Evolutionary conservation across 2,888 invertebrate genomes (phyloP), one percentile per base, ranked within the genome.

Genomic region (Drosophila nr. perissopoda): DNA sequence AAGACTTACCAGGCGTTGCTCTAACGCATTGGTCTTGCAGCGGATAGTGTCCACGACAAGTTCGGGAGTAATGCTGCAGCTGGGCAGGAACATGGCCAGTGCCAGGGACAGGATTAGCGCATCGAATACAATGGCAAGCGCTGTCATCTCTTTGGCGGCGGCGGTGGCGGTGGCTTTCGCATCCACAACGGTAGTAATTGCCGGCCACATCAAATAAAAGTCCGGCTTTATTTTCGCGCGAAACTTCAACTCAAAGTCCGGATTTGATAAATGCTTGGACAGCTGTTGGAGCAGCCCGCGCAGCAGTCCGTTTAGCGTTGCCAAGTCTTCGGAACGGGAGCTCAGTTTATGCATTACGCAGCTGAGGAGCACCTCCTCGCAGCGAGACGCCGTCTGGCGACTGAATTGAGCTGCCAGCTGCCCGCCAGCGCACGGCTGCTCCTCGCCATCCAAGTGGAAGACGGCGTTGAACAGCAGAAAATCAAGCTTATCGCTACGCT

Each of bases 281-380:
- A 88, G 25, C 8, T 27, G 8, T 7, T 1, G 3, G 25, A 76
- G 7, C 0, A 54, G 58, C 27, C 10, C 13, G n/a, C 81, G 71
- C 21, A 81, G 10, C 2, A 59, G 53, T 2, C 27, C 6, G 8
- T 51, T 42, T 10, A 77, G 4, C 0, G 21, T 13, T 7, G n/a
- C 10, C 36, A 77, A 8, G 6, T 66, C 69, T 0, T 53, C 18
- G 1, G 2, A 25, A 7, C 6, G 18, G 3, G 27, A 18, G 13
- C 57, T 48, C 10, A 59, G 33, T 40, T 82, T 74, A 16, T 65
- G 61, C 1, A 70, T n/a, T 10, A 88, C 34, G 7, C 49, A 65
- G 4, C 52, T 62, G 1, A 88, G 29, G 0, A 83, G 56, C 3
- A 83, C 46, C 29, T 83, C 83, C 56, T 79, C 83, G 11, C 89